phyloP scores from a whole-genome alignment of 2,797 vertebrate genomes.

The Synaphobranchus kaupii region DNA sequence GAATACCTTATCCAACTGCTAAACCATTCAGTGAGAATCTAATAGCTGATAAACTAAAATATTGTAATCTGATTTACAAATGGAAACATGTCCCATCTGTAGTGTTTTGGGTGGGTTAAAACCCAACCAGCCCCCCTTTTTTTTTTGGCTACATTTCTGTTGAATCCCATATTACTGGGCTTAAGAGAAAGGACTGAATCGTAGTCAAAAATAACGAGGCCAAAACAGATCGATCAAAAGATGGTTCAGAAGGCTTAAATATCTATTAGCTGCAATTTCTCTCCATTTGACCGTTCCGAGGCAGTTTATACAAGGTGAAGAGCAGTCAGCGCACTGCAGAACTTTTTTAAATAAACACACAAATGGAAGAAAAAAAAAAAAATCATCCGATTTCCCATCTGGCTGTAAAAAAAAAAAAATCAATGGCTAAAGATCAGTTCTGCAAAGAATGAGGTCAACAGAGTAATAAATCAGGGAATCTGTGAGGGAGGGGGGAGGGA shows the following conservation, averaged over 20 bases:
- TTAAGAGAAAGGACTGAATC: background rate
- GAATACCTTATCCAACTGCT: background rate
- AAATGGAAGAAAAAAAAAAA: constrained; percentile 37
- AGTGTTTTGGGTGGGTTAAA: background rate
- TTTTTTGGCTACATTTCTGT: background rate
- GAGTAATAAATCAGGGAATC: constrained; percentile 33
- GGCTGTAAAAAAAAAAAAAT: constrained; percentile 37
- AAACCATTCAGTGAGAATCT: background rate
- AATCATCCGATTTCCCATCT: constrained; percentile 49
- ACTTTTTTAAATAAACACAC: constrained; percentile 38
- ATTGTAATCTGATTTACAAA: background rate
- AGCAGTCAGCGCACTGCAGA: background rate
- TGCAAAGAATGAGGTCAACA: constrained; percentile 46
- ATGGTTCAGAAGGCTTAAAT: background rate
- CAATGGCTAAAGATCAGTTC: constrained; percentile 43
- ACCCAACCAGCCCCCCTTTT: too few relatives aligned
- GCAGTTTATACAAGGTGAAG: background rate
- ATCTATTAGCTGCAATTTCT: background rate
- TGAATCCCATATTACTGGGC: background rate
- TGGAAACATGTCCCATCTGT: background rate
- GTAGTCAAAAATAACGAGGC: background rate
- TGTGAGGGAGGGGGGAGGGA: background rate
- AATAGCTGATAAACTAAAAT: background rate
- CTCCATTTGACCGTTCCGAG: background rate
- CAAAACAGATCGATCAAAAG: background rate